Evolutionary conservation across 2,797 vertebrate species (phyloP).

Genomic region (Pseudomugil tenellus): DNA sequence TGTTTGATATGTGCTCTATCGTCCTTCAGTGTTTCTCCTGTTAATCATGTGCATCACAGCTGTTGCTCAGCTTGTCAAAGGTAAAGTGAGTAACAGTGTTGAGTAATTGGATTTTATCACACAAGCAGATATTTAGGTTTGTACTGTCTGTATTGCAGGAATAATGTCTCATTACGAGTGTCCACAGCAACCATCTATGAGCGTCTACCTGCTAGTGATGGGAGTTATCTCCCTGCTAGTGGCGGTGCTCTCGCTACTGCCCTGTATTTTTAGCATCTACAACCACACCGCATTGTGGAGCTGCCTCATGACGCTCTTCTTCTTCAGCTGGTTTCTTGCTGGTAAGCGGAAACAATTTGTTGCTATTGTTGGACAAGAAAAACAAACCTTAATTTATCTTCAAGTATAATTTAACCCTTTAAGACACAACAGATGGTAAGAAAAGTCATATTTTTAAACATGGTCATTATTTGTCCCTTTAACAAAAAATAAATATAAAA

Average conservation of each 20-base stretch:
- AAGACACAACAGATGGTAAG: neutral
- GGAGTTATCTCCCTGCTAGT: neutral
- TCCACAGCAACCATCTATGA: neutral
- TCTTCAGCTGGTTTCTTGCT: neutral
- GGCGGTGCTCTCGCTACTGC: neutral
- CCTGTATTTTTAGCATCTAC: conserved; percentile 1
- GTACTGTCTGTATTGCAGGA: neutral
- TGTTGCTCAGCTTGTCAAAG: neutral
- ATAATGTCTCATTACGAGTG: neutral
- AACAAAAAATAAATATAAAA: too few species aligned
- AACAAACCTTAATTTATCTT: neutral
- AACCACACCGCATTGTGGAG: conserved; percentile 46
- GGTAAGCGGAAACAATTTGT: neutral
- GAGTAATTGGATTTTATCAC: neutral
- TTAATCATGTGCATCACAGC: neutral
- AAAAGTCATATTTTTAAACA: too few species aligned
- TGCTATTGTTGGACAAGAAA: neutral
- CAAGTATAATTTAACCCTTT: neutral
- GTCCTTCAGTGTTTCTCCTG: neutral
- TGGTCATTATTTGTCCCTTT: too few species aligned
- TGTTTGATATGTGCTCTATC: neutral
- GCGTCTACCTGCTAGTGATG: neutral
- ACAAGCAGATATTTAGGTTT: neutral
- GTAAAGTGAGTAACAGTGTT: neutral
- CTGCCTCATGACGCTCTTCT: conserved; percentile 26